Evolutionary conservation across 2,797 vertebrate genomes (phyloP).

Genomic region (Acanthopagrus latus): DNA sequence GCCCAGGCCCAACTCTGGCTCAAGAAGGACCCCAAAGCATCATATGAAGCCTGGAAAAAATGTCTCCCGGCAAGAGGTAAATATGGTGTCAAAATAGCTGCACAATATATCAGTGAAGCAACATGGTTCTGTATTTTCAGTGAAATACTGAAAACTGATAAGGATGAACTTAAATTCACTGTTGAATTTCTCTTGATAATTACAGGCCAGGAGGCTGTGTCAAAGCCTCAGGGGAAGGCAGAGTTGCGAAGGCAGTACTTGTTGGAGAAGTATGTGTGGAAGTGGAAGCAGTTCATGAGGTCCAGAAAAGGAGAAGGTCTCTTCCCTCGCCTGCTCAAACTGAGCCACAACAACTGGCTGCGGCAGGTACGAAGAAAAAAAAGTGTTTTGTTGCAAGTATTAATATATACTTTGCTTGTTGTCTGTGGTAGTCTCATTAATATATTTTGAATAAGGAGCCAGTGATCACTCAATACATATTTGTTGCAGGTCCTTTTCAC

Average conservation of each 20-base stretch:
- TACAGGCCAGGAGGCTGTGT: slow-evolving; percentile 86
- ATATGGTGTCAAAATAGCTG: slow-evolving; percentile 19
- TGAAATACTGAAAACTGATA: background rate
- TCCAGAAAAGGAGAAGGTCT: slow-evolving; percentile 88
- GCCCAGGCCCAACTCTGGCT: slow-evolving; percentile 99
- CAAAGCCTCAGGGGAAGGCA: slow-evolving; percentile 91
- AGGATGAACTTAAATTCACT: background rate
- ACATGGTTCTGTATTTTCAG: background rate
- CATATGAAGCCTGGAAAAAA: slow-evolving; percentile 98
- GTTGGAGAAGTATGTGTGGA: slow-evolving; percentile 97
- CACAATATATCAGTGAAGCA: background rate
- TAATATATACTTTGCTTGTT: background rate
- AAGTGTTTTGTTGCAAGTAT: background rate
- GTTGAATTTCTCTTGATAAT: background rate
- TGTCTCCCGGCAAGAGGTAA: slow-evolving; percentile 97
- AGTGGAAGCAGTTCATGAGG: slow-evolving; percentile 98
- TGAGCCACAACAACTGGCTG: slow-evolving; percentile 99
- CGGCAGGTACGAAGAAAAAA: slow-evolving; percentile 87
- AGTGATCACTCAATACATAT: background rate
- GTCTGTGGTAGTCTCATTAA: background rate
- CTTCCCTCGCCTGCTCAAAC: slow-evolving; percentile 92
- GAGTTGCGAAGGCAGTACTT: slow-evolving; percentile 94
- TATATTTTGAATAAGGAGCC: background rate
- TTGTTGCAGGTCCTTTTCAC: slow-evolving; percentile 94
- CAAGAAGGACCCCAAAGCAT: slow-evolving; percentile 97